Evolutionary conservation across 2,888 invertebrate genomes (phyloP).

Genomic region (Ganaspis brasiliensis): DNA sequence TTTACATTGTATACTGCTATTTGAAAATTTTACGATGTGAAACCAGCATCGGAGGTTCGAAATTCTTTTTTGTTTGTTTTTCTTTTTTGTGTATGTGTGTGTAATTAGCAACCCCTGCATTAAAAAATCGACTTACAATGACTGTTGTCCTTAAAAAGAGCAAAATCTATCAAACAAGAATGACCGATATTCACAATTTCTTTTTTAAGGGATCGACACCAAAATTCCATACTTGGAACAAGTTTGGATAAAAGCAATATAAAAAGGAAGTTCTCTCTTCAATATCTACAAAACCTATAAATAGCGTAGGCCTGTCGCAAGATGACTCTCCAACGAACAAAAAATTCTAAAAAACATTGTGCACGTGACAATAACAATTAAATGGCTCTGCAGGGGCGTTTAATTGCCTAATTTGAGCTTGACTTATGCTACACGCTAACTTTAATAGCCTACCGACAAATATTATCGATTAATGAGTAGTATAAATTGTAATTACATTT

Average conservation of each 20-base stretch:
- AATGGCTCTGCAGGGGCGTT: slow-evolving; percentile 59
- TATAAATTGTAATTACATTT: slow-evolving; percentile 79
- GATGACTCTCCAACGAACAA: slow-evolving; percentile 36
- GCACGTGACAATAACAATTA: slow-evolving; percentile 67
- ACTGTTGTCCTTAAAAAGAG: slow-evolving; percentile 45
- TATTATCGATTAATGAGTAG: slow-evolving; percentile 75
- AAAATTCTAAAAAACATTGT: slow-evolving; percentile 58
- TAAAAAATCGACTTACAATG: slow-evolving; percentile 16
- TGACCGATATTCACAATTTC: neutral
- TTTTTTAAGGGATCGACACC: no score
- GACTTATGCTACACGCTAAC: slow-evolving; percentile 76
- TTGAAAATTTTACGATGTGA: slow-evolving; percentile 60
- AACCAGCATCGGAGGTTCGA: slow-evolving; percentile 60
- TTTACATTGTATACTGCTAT: slow-evolving; percentile 70
- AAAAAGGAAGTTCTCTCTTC: slow-evolving; percentile 36
- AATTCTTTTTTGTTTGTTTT: slow-evolving; percentile 45
- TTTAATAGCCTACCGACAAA: slow-evolving; percentile 75
- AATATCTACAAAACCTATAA: slow-evolving; percentile 37
- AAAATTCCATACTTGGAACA: slow-evolving; percentile 34
- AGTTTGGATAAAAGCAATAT: slow-evolving; percentile 40
- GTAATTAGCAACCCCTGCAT: slow-evolving; percentile 44
- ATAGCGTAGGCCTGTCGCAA: slow-evolving; percentile 56
- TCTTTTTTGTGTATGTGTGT: no score
- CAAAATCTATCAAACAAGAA: slow-evolving; percentile 8
- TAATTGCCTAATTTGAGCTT: slow-evolving; percentile 75